A percentile compares a stretch with the other conserved stretches of the same genome.
Conservation (phyloP, 2,797 vertebrate genomes). For the Sarcophilus harrisii region DNA sequence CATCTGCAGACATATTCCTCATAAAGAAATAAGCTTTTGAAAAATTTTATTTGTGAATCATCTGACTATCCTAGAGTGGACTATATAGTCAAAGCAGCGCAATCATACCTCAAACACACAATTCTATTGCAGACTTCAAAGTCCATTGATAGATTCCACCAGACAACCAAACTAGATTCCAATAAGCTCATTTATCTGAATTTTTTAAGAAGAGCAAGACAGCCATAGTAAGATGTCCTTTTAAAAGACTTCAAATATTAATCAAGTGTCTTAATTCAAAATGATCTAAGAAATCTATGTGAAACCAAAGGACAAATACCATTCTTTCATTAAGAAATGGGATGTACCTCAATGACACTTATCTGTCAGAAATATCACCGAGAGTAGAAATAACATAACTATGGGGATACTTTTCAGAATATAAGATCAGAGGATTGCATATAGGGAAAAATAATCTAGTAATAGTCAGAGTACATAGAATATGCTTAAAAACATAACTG, state of each 20-base stretch:
- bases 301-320: not conserved
- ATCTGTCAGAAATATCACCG: not conserved
- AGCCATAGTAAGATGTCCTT: slow-evolving; percentile 8
- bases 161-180: not conserved
- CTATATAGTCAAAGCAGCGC: slow-evolving; percentile 12
- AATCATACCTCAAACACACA: slow-evolving; percentile 13
- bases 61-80: slow-evolving; percentile 18
- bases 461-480: not conserved
- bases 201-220: slow-evolving; percentile 34
- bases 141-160: not conserved
- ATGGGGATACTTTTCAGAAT: not conserved
- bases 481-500: not conserved
- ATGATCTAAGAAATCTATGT: not conserved
- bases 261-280: not conserved
- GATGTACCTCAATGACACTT: not conserved
- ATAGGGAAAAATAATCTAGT: not conserved
- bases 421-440: not conserved
- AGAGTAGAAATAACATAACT: not conserved
- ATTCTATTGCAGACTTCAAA: not conserved
- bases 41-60: slow-evolving; percentile 6
- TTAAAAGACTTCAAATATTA: slow-evolving; percentile 7
- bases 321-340: slow-evolving; percentile 21
- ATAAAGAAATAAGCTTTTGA: slow-evolving; percentile 54
- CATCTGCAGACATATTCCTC: slow-evolving; percentile 7
- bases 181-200: not conserved